A percentile compares a stretch with the other conserved stretches of the same genome.
phyloP scores from a whole-genome alignment of 2,888 invertebrate species.

The Drosophila bunnanda region DNA sequence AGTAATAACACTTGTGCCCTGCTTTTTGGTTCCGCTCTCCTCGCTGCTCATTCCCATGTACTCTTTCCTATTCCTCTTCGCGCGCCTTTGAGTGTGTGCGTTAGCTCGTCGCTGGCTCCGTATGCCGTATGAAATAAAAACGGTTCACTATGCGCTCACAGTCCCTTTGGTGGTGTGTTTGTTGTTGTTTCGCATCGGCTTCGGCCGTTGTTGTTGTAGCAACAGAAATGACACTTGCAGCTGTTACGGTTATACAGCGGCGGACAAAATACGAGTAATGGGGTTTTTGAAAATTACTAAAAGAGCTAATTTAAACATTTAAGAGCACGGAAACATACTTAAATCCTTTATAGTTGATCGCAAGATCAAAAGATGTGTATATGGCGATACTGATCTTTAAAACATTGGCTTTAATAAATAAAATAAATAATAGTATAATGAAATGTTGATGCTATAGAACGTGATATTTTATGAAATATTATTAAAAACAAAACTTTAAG shows the following conservation, averaged over 20 bases:
- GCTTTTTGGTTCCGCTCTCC: constrained; percentile 61
- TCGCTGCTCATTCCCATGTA: constrained; percentile 52
- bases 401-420: too few species aligned
- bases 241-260: constrained; percentile 35
- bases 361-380: background rate
- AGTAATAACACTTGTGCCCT: constrained; percentile 80
- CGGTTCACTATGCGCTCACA: constrained; percentile 77
- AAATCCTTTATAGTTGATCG: background rate
- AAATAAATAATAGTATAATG: background rate
- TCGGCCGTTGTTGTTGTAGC: constrained; percentile 30
- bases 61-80: constrained; percentile 42
- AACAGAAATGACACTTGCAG: constrained; percentile 47
- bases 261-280: background rate
- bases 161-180: constrained; percentile 33
- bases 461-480: background rate
- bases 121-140: constrained; percentile 83
- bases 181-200: constrained; percentile 17
- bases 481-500: background rate
- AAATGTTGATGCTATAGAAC: background rate
- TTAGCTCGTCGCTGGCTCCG: constrained; percentile 42
- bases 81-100: constrained; percentile 56
- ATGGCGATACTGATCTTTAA: too few species aligned
- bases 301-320: background rate
- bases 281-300: too few species aligned
- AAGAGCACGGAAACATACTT: background rate